Percentiles rank a stretch among this genome's conserved stretches.
Evolutionary conservation across 2,113 vertebrate genomes (phyloP).

Genomic region (Rhinolophus sinicus): DNA sequence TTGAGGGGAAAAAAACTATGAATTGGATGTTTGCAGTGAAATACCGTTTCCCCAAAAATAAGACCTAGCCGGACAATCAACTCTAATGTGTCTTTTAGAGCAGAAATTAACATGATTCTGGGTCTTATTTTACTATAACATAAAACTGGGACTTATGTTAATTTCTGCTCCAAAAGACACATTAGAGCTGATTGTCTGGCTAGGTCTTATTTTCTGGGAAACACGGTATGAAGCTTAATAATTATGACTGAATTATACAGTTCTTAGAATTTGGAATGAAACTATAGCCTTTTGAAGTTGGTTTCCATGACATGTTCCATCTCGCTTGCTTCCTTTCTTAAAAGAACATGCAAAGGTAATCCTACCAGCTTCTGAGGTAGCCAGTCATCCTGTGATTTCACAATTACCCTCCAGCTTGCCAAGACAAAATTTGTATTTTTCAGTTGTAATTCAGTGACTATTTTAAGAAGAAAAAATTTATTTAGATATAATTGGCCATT

Average conservation of each 20-base stretch:
- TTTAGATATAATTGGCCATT: neutral
- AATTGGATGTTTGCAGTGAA: neutral
- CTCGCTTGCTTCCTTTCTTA: neutral
- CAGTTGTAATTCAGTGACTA: neutral
- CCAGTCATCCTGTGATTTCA: neutral
- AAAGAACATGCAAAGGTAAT: neutral
- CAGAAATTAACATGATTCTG: too few species aligned
- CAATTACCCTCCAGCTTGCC: neutral
- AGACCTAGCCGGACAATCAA: too few species aligned
- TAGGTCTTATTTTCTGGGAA: too few species aligned
- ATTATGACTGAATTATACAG: slow-evolving; percentile 37
- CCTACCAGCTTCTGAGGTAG: slow-evolving; percentile 1
- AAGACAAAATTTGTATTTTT: slow-evolving; percentile 38
- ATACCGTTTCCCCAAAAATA: neutral
- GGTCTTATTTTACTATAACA: too few species aligned
- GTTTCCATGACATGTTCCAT: neutral
- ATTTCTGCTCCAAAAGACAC: too few species aligned
- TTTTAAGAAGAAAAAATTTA: slow-evolving; percentile 3
- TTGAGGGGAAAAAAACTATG: neutral
- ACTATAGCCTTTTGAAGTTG: slow-evolving; percentile 37
- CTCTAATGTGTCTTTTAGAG: too few species aligned
- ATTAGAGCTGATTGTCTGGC: too few species aligned
- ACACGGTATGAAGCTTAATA: neutral
- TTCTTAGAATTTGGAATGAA: slow-evolving; percentile 37
- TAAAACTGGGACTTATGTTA: too few species aligned